Evolutionary conservation across 2,113 vertebrate species (phyloP), one percentile per base, ranked within the genome.

Genomic region (Accipiter cooperii): DNA sequence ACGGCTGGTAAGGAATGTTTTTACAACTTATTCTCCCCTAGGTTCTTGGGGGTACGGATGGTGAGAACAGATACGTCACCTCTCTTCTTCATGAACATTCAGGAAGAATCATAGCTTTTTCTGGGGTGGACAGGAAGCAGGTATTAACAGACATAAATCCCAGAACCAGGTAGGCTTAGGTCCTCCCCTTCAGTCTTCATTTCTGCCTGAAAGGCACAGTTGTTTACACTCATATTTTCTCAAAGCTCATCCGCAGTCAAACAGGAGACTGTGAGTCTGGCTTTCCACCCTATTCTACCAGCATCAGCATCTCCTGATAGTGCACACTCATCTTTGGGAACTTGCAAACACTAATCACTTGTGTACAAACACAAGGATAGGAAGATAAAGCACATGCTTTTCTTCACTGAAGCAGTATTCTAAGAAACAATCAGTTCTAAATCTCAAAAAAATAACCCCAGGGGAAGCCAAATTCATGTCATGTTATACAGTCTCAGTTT

Each of bases 361-460:
- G 0, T 0, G 13, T 6, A 29, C 0, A 9, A 46, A 3, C 52
- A 3, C 73, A 10, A 4, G 24, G 29, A 20, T 0, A 2, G 51
- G 24, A 9, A 29, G 12, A 5, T 5, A 3, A 36, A 9, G 69
- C 58, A 38, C 60, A 2, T 0, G 3, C 4, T 42, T 38, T 8
- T n/a, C 55, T n/a, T 38, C 57, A 6, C 11, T 2, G 31, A 11
- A 64, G 36, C 24, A 75, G 31, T 13, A 17, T 34, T 58, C 33
- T 25, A 75, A 18, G 21, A 34, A 57, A 18, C 15, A 26, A 64
- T 25, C n/a, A 0, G 58, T 31, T 7, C 49, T 8, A 26, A 44
- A 38, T 21, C 69, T 34, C 36, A 22, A 12, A n/a, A 31, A 64
- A 8, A 3, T 6, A 58, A 40, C 28, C n/a, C 46, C n/a, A 2